These are phyloP conservation scores for Cryptocephalus primarius DNA, from an alignment of 2,888 invertebrate species.

Conservation along the genomic window DNA sequence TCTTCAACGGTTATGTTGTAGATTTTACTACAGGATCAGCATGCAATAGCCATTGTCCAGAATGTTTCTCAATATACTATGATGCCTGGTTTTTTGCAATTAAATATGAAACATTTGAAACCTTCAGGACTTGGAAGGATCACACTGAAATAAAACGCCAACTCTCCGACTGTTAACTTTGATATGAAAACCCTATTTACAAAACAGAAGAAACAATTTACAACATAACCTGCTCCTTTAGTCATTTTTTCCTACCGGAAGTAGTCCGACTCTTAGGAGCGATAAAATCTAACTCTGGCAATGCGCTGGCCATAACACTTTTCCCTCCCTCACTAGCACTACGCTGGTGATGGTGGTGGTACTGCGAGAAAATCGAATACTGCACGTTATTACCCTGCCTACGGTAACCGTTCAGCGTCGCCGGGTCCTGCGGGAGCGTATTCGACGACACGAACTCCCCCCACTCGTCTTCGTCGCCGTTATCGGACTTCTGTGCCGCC, in stretches of 20 bases:
- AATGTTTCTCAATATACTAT: too few relatives aligned
- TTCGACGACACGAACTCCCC: conserved; percentile 45
- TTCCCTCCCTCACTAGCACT: background rate
- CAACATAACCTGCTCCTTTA: conserved; percentile 35
- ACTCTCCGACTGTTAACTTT: too few relatives aligned
- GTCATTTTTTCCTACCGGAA: conserved; percentile 32
- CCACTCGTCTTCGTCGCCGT: conserved; percentile 43
- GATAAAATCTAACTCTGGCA: conserved; percentile 46
- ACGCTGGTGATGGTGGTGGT: conserved; percentile 1
- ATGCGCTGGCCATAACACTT: conserved; percentile 18
- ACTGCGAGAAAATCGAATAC: conserved; percentile 12
- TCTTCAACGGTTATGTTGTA: too few relatives aligned
- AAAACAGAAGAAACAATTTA: conserved; percentile 11
- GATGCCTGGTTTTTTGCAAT: too few relatives aligned
- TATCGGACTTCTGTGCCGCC: background rate
- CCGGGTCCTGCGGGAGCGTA: conserved; percentile 18
- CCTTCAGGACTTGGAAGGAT: too few relatives aligned
- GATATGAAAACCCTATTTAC: too few relatives aligned
- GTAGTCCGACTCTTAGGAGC: conserved; percentile 36
- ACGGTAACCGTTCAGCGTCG: conserved; percentile 6
- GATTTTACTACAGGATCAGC: too few relatives aligned
- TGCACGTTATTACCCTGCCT: conserved; percentile 9
- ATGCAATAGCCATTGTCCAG: too few relatives aligned
- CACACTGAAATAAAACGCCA: too few relatives aligned
- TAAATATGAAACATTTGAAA: too few relatives aligned